Evolutionary conservation across 2,797 vertebrate genomes (phyloP), one percentile per base, ranked within the genome.

Genomic region (Distichodus sexfasciatus): DNA sequence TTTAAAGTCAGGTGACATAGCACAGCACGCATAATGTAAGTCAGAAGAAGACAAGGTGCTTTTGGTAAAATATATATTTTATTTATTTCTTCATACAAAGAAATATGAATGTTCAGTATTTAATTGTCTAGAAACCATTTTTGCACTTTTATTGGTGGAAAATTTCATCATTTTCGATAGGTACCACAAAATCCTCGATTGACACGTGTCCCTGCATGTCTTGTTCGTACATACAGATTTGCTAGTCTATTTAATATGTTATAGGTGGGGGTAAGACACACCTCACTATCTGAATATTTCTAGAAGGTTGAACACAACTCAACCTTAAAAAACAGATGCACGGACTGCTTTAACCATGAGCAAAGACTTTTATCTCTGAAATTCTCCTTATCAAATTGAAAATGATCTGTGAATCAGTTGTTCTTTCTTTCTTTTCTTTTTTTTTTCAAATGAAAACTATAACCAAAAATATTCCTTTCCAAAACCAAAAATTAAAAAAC

Each of bases 81-180:
- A 91, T 96, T 98, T 96, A 94, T 96, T 97, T 96, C 85, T 93
- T 94, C 94, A 94, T 96, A 97, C 93, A 96, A 97, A 95, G 94
- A 91, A 89, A 93, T 93, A 95, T 95, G 93, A 96, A 95, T 94
- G 91, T 91, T 90, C 92, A 94, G 91, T 94, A 94, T 93, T 94
- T 90, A 91, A 93, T 95, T 92, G 84, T 91, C 93, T 97, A 96
- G 94, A 98, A 97, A 98, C n/a, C n/a, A n/a, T n/a, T n/a, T n/a
- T n/a, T n/a, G n/a, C n/a, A n/a, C n/a, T n/a, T n/a, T n/a, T n/a
- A n/a, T n/a, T n/a, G n/a, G n/a, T n/a, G n/a, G n/a, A n/a, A n/a
- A n/a, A n/a, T n/a, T n/a, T 94, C 92, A 91, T 91, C 93, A 89
- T 90, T 92, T 90, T 91, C 93, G 91, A 94, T 91, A 90, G 90